A percentile compares a stretch with the other conserved stretches of the same genome.
phyloP scores from a whole-genome alignment of 2,888 invertebrate species.

The Hemithea aestivaria region DNA sequence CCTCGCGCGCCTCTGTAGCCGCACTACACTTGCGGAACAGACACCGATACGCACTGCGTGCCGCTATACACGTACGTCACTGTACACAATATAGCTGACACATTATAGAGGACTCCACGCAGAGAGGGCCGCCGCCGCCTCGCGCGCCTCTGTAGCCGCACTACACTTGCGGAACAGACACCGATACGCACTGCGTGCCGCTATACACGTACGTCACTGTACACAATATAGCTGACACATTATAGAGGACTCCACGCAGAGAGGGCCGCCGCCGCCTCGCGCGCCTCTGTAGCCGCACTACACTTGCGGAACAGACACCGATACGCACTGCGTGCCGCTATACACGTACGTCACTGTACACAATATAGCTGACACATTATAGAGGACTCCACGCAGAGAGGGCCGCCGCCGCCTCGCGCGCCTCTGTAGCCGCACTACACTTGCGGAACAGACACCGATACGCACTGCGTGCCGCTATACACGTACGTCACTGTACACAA shows the following conservation, averaged over 20 bases:
- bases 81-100: not conserved
- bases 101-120: conserved; percentile 55
- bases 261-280: conserved; percentile 41
- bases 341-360: conserved; percentile 40
- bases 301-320: conserved; percentile 48
- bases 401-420: conserved; percentile 42
- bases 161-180: conserved; percentile 46
- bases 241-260: conserved; percentile 52
- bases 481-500: conserved; percentile 37
- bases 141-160: conserved; percentile 44
- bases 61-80: conserved; percentile 47
- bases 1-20: conserved; percentile 42
- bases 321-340: conserved; percentile 54
- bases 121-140: conserved; percentile 40
- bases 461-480: conserved; percentile 50
- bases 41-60: conserved; percentile 57
- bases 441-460: conserved; percentile 55
- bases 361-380: too few relatives aligned
- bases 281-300: conserved; percentile 42
- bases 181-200: conserved; percentile 55
- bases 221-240: not conserved
- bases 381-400: conserved; percentile 51
- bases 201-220: conserved; percentile 42
- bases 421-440: conserved; percentile 37
- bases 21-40: conserved; percentile 43